Base-by-base conservation (phyloP, 2,797 vertebrate genomes). In the Oceanodroma leucorhoa region DNA sequence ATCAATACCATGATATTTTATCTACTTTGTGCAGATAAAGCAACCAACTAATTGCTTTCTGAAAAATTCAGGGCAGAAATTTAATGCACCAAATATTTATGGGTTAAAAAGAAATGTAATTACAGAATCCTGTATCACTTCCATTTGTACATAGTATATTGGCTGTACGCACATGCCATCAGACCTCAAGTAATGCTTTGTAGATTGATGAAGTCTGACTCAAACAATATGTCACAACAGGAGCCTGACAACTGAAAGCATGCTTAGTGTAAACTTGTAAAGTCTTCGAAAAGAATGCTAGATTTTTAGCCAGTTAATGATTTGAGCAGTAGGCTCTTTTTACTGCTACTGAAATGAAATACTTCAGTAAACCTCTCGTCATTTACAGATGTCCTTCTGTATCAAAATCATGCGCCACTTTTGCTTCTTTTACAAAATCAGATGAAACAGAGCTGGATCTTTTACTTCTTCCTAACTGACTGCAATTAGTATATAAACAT, bases 311-410 rank as follows among this genome's bases (percentile, higher is more conserved):
- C 96, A 93, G 96, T 92, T 97, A 96, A 97, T 88, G 96, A 95
- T 94, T 96, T 97, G 95, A 89, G 81, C 76, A 94, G 94, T 86
- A 84, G 90, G 82, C 43, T 91, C 89, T 94, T 92, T 94, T 96
- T 89, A 94, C 86, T 94, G 96, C 93, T 94, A 95, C 96, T 93
- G 97, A 92, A 95, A 97, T 86, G 65, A 97, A 97, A 96, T 95
- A 95, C 82, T 90, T 70, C 83, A n/a, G 93, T 67, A 86, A 89
- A 91, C 72, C 94, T 87, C 91, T 89, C 1, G 82, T 86, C 89
- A 94, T 97, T 94, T 95, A 86, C 92, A 95, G 76, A 29, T 93
- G 94, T 94, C 94, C 93, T 95, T 83, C 58, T 46, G 1, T 62
- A 95, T 95, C 87, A 46, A 83, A 95, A 93, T 93, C 88, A 89